Evolutionary conservation across 2,113 vertebrate genomes (phyloP).

Genomic region (Himantopus leucocephalus): DNA sequence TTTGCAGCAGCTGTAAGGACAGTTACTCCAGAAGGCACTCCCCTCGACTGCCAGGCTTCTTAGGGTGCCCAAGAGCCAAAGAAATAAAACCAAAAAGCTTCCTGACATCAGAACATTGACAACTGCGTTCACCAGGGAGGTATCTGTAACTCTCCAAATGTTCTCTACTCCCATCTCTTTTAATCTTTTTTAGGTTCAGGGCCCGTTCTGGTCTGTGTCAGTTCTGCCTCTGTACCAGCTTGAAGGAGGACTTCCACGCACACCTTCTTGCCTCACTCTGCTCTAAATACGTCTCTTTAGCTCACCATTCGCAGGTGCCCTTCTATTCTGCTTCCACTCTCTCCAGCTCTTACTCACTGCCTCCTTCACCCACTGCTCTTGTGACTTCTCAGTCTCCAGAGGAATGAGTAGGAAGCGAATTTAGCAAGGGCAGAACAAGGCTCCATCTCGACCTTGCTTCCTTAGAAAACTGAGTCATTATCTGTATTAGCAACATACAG

Average conservation of each 20-base stretch:
- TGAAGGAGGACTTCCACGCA: neutral
- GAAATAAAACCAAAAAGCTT: neutral
- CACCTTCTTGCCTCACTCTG: neutral
- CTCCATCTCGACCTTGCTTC: neutral
- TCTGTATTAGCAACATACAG: neutral
- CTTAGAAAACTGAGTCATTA: neutral
- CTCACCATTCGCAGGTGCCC: neutral
- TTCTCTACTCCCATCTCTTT: neutral
- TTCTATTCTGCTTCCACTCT: neutral
- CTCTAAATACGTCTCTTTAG: neutral
- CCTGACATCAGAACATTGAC: neutral
- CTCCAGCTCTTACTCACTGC: neutral
- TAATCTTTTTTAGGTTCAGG: neutral
- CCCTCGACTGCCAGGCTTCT: neutral
- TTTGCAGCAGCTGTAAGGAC: neutral
- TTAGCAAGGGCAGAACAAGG: neutral
- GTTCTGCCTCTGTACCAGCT: neutral
- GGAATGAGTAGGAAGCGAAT: neutral
- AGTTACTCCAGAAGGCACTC: neutral
- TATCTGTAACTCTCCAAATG: neutral
- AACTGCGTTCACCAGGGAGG: neutral
- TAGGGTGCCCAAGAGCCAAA: neutral
- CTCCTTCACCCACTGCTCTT: neutral
- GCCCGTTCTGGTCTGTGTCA: neutral
- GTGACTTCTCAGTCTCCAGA: neutral